Evolutionary conservation across 2,113 vertebrate genomes (phyloP).

Genomic region (Notothenia rossii): DNA sequence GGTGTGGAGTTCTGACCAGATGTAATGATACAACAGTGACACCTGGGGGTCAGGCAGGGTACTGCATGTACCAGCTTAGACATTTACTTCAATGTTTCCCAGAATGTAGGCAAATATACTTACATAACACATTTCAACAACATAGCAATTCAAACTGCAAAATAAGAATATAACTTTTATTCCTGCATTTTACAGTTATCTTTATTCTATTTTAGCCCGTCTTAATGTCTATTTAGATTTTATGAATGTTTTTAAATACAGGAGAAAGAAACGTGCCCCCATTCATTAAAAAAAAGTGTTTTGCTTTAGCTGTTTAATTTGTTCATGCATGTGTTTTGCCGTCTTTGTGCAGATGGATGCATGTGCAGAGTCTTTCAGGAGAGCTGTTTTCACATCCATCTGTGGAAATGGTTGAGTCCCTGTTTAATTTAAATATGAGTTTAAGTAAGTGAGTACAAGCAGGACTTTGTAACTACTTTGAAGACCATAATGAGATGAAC

Average conservation of each 20-base stretch:
- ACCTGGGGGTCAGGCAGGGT: slow-evolving; percentile 10
- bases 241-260: too few relatives aligned
- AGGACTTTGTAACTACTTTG: too few relatives aligned
- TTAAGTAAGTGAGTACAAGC: too few relatives aligned
- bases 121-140: too few relatives aligned
- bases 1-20: not conserved
- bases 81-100: not conserved
- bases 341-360: not conserved
- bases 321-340: not conserved
- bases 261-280: not conserved
- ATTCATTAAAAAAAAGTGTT: not conserved
- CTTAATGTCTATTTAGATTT: too few relatives aligned
- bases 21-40: slow-evolving; percentile 46
- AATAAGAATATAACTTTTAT: too few relatives aligned
- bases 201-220: too few relatives aligned
- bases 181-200: too few relatives aligned
- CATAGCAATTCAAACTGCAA: too few relatives aligned
- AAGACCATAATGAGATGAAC: too few relatives aligned
- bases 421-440: not conserved
- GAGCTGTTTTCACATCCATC: not conserved
- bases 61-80: not conserved
- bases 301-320: not conserved
- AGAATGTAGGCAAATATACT: too few relatives aligned
- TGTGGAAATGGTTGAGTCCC: too few relatives aligned
- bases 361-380: not conserved